Conservation (phyloP, 2,113 vertebrate species). For the Psittacula cyanocephala region DNA sequence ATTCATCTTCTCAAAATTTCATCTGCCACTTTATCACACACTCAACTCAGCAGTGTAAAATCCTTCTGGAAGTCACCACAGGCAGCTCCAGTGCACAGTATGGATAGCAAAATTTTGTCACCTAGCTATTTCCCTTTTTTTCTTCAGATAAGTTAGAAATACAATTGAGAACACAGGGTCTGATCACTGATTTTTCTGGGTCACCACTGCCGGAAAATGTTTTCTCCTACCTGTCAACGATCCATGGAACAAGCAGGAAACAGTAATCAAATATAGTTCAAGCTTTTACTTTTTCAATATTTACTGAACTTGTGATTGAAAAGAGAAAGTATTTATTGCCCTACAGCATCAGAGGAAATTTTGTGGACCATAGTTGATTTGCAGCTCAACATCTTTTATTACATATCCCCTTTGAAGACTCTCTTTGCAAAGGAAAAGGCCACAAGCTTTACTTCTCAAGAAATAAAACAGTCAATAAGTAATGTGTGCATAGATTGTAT, state of each 20-base stretch:
- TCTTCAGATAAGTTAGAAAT: background rate
- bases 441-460: background rate
- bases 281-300: background rate
- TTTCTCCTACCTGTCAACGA: background rate
- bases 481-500: background rate
- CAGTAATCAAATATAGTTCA: background rate
- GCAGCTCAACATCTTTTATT: background rate
- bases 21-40: background rate
- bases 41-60: background rate
- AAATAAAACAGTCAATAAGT: background rate
- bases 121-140: background rate
- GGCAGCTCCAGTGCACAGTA: background rate
- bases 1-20: background rate
- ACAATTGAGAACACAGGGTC: background rate
- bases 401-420: background rate
- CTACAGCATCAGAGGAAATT: background rate
- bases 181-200: background rate
- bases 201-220: background rate
- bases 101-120: background rate
- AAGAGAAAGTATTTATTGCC: background rate
- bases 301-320: background rate
- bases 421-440: background rate
- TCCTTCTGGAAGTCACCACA: background rate
- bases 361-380: background rate
- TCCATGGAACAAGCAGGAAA: background rate